phyloP scores from a whole-genome alignment of 1,140 invertebrate genomes.

The Laupala kohalensis region DNA sequence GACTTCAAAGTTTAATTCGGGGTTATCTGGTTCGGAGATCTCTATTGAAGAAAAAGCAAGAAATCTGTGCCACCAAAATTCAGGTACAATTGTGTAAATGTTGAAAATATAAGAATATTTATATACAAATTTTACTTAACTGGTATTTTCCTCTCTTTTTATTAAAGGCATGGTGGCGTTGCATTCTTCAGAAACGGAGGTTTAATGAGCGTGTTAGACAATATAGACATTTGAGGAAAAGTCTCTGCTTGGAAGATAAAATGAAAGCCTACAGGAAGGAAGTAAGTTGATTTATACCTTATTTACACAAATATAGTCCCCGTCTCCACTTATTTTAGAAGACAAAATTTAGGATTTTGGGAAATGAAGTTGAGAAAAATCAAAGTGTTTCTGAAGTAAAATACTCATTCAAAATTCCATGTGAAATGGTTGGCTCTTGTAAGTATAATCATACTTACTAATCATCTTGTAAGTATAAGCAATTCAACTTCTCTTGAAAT shows the following conservation, averaged over 20 bases:
- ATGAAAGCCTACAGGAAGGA: not conserved
- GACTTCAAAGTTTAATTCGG: constrained; percentile 45
- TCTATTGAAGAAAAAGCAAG: constrained; percentile 20
- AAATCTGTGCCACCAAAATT: not conserved
- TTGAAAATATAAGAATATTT: not conserved
- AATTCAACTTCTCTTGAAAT: too few species aligned
- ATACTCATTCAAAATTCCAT: too few species aligned
- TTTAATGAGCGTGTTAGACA: constrained; percentile 24
- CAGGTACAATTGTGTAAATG: not conserved
- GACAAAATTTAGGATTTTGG: not conserved
- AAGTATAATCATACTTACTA: too few species aligned
- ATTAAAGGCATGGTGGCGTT: constrained; percentile 51
- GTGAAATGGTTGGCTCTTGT: too few species aligned
- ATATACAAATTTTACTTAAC: not conserved
- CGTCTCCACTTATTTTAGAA: too few species aligned
- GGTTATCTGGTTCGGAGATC: constrained; percentile 46
- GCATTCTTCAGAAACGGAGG: constrained; percentile 32
- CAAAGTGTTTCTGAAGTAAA: too few species aligned
- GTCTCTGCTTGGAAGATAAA: not conserved
- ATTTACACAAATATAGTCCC: too few species aligned
- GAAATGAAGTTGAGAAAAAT: too few species aligned
- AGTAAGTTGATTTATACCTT: not conserved
- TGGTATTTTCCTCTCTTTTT: constrained; percentile 10
- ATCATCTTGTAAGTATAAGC: too few species aligned
- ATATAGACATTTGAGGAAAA: not conserved